Evolutionary conservation across 2,888 invertebrate genomes (phyloP).

Genomic region (Volucella inanis): DNA sequence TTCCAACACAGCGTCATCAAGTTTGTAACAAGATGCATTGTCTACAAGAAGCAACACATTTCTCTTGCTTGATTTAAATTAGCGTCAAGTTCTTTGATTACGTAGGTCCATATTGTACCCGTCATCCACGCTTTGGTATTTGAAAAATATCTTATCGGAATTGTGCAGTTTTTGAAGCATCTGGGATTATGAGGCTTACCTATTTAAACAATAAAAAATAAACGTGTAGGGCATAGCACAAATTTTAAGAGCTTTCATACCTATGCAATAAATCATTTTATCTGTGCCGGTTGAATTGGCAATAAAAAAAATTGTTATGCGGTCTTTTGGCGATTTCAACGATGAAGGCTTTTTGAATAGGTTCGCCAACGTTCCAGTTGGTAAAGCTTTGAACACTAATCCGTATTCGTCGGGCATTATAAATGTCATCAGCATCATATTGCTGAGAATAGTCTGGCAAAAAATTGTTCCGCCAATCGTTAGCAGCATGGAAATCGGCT

Average conservation of each 20-base stretch:
- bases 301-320: slow-evolving; percentile 64
- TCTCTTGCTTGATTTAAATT: slow-evolving; percentile 54
- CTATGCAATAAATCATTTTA: slow-evolving; percentile 69
- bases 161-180: slow-evolving; percentile 61
- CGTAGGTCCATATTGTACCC: slow-evolving; percentile 54
- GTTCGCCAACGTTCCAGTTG: slow-evolving; percentile 33
- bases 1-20: slow-evolving; percentile 32
- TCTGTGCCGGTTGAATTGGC: slow-evolving; percentile 68
- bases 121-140: slow-evolving; percentile 71
- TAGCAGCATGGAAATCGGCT: slow-evolving; percentile 48
- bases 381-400: slow-evolving; percentile 57
- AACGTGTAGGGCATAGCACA: neutral
- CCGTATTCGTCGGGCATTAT: slow-evolving; percentile 69
- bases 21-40: slow-evolving; percentile 64
- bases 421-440: slow-evolving; percentile 57
- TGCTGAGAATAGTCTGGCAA: slow-evolving; percentile 33
- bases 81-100: slow-evolving; percentile 48
- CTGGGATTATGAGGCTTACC: slow-evolving; percentile 56
- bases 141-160: slow-evolving; percentile 60
- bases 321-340: slow-evolving; percentile 59
- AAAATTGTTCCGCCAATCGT: slow-evolving; percentile 37
- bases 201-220: slow-evolving; percentile 1
- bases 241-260: slow-evolving; percentile 12
- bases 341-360: slow-evolving; percentile 30
- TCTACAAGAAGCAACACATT: slow-evolving; percentile 67